Base-by-base conservation (phyloP, 2,113 vertebrate genomes). In the Otis tarda region DNA sequence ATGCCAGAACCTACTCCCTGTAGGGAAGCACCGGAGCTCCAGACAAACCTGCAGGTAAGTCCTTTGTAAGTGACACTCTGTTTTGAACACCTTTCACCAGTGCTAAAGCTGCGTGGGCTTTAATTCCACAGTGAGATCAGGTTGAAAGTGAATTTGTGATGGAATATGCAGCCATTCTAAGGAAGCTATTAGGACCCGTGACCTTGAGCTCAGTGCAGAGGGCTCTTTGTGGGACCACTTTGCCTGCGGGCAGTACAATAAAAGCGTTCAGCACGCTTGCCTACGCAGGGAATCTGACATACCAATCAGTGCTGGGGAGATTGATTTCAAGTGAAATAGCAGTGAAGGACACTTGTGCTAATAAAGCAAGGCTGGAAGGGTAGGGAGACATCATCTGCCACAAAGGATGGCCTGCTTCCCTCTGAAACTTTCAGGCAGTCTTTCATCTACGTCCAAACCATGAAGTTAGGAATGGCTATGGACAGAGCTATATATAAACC, bases 211-310 rank as follows among this genome's bases (percentile, higher is more conserved):
- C 90, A 92, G 45, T 89, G 67, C 91, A 71, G 78, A 96, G 81
- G 45, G 63, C 43, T 95, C 94, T 96, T 95, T 95, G 93, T 73
- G 69, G 91, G 92, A 89, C 95, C 69, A 25, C 80, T 95, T 80
- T 94, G 95, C 97, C 95, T 85, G 69, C 3, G 1, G 95, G 94
- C 89, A 85, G 85, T 73, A 87, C 18, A 60, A 94, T 91, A 49
- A 77, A 97, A 95, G 94, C 71, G 90, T 73, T 95, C 90, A 68
- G 75, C 49, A 47, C 86, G 86, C 75, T 83, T 90, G 90, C 83
- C 95, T 94, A 64, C 75, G 87, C 94, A 95, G 94, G 79, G 96
- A 90, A 95, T 65, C 82, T 96, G 97, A 94, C 97, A 95, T 67
- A 86, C 55, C 95, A 89, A 97, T 97, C 94, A 96, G 90, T 33